A percentile compares a stretch with the other conserved stretches of the same genome.
Evolutionary conservation across 2,797 vertebrate species (phyloP).

Genomic region (Geotria australis): DNA sequence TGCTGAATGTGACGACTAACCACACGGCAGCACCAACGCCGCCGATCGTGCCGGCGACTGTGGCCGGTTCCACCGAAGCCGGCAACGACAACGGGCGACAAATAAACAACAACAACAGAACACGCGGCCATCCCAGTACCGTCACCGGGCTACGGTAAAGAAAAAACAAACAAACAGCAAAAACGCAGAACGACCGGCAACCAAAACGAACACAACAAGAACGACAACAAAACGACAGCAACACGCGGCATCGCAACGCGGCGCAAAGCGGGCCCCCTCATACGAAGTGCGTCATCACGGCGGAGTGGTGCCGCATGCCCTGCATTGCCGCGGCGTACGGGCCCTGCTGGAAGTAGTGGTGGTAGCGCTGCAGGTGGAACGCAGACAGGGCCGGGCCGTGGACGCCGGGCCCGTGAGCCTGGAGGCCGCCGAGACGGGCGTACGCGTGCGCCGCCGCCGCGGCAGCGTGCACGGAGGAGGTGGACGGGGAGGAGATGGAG

Average conservation of each 20-base stretch:
- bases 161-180: too few relatives aligned
- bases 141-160: too few relatives aligned
- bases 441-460: slow-evolving; percentile 76
- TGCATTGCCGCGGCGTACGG: slow-evolving; percentile 93
- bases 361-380: slow-evolving; percentile 95
- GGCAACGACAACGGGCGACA: too few relatives aligned
- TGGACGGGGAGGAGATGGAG: slow-evolving; percentile 27
- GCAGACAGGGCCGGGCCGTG: slow-evolving; percentile 76
- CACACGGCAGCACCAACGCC: too few relatives aligned
- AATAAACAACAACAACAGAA: too few relatives aligned
- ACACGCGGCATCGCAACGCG: background rate
- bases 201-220: too few relatives aligned
- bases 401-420: slow-evolving; percentile 29
- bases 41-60: too few relatives aligned
- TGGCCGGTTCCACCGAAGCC: too few relatives aligned
- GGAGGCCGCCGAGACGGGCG: slow-evolving; percentile 59
- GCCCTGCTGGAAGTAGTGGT: slow-evolving; percentile 97
- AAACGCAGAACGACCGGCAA: too few relatives aligned
- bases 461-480: slow-evolving; percentile 58
- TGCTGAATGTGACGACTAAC: too few relatives aligned
- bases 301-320: slow-evolving; percentile 79
- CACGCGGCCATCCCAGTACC: too few relatives aligned
- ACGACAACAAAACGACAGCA: background rate
- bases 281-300: slow-evolving; percentile 96
- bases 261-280: slow-evolving; percentile 21